Percentiles rank a stretch among this genome's conserved stretches.
Evolutionary conservation across 1,140 invertebrate genomes (phyloP).

Genomic region (Polypedilum pembai): DNA sequence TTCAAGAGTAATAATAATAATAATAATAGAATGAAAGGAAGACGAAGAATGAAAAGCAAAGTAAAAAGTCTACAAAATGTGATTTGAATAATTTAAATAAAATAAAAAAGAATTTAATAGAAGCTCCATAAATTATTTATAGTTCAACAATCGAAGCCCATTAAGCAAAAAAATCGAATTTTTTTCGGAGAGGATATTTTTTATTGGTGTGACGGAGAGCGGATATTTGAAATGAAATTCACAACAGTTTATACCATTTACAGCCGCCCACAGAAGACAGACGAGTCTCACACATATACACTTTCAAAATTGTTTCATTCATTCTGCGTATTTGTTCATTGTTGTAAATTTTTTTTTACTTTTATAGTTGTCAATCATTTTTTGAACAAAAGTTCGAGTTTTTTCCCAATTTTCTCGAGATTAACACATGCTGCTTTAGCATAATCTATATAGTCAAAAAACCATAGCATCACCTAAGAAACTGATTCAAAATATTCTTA

Average conservation of each 20-base stretch:
- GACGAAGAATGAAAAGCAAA: not conserved
- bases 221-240: slow-evolving; percentile 10
- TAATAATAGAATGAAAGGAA: not conserved
- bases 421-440: too few relatives aligned
- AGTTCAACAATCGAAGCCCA: slow-evolving; percentile 14
- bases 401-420: too few relatives aligned
- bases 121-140: slow-evolving; percentile 14
- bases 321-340: not conserved
- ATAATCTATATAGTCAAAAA: too few relatives aligned
- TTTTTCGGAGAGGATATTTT: not conserved
- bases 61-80: not conserved
- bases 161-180: slow-evolving; percentile 3
- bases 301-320: not conserved
- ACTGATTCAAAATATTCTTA: too few relatives aligned
- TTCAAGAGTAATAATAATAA: not conserved
- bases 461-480: too few relatives aligned
- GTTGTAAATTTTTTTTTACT: not conserved
- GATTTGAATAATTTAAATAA: slow-evolving; percentile 20
- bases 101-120: slow-evolving; percentile 14
- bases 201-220: slow-evolving; percentile 9
- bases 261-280: not conserved
- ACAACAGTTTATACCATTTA: not conserved
- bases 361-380: not conserved
- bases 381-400: not conserved
- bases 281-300: not conserved